Conservation (phyloP, 2,797 vertebrate species). For the Manis javanica region DNA sequence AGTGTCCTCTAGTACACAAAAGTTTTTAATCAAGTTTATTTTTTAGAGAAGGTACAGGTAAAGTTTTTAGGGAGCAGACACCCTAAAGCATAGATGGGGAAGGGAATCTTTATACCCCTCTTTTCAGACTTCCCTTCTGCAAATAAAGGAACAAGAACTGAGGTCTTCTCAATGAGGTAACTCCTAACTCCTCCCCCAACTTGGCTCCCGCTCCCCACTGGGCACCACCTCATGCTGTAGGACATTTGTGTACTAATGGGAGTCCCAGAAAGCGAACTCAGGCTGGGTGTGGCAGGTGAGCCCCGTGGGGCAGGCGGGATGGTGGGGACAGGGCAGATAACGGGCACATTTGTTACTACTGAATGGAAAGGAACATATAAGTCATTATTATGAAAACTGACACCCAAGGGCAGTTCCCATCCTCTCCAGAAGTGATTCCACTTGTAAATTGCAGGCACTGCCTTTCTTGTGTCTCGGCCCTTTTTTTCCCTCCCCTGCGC, state of each 20-base stretch:
- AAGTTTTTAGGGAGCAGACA: neutral
- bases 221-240: neutral
- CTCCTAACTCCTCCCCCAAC: neutral
- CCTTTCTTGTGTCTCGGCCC: neutral
- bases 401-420: neutral
- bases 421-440: neutral
- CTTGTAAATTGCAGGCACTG: neutral
- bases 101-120: neutral
- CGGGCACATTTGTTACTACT: neutral
- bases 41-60: conserved; percentile 31
- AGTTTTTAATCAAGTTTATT: neutral
- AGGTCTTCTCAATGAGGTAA: conserved; percentile 37
- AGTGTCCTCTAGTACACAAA: neutral
- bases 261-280: conserved; percentile 9
- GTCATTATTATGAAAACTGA: conserved; percentile 38
- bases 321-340: neutral
- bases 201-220: neutral
- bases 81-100: neutral
- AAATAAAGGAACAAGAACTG: neutral
- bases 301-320: neutral
- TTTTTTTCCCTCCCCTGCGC: neutral
- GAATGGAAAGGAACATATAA: neutral
- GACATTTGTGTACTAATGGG: neutral
- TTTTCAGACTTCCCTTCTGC: conserved; percentile 3
- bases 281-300: neutral